Percentiles rank a stretch among this genome's conserved stretches.
These are phyloP conservation scores for Pammene fasciana DNA, from an alignment of 2,888 invertebrate species.

Conservation along the genomic window DNA sequence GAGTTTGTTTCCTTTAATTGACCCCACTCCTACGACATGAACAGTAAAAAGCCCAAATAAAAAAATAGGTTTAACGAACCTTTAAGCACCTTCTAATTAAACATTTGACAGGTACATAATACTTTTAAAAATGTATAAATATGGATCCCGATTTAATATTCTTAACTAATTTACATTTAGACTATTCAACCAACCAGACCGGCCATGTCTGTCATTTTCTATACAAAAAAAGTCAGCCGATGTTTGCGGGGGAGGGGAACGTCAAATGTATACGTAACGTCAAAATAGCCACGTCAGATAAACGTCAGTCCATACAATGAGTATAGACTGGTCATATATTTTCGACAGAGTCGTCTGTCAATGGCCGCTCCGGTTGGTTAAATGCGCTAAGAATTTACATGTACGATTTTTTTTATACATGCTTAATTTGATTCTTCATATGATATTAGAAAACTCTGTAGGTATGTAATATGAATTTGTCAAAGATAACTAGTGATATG, in stretches of 20 bases:
- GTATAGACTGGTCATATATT: too few species aligned
- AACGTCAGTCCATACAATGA: too few species aligned
- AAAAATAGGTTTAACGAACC: constrained; percentile 14
- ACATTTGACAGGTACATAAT: constrained; percentile 21
- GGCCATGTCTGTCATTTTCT: too few species aligned
- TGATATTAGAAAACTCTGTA: constrained; percentile 30
- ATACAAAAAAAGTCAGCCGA: too few species aligned
- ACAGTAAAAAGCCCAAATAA: constrained; percentile 1
- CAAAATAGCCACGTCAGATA: too few species aligned
- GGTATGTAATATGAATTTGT: constrained; percentile 39
- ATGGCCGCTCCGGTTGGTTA: too few species aligned
- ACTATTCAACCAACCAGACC: too few species aligned
- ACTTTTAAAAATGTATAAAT: constrained; percentile 30
- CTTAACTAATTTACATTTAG: constrained; percentile 11
- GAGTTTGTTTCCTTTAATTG: background rate
- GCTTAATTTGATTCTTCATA: constrained; percentile 27
- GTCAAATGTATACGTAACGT: too few species aligned
- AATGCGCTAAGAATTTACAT: too few species aligned
- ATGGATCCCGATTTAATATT: constrained; percentile 35
- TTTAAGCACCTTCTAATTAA: constrained; percentile 35
- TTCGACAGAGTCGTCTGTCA: too few species aligned
- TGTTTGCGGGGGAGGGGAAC: too few species aligned
- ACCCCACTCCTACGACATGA: background rate
- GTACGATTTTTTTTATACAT: constrained; percentile 28
- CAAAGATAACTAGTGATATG: constrained; percentile 55